phyloP scores from a whole-genome alignment of 2,113 vertebrate species.

The Clarias batrachus region DNA sequence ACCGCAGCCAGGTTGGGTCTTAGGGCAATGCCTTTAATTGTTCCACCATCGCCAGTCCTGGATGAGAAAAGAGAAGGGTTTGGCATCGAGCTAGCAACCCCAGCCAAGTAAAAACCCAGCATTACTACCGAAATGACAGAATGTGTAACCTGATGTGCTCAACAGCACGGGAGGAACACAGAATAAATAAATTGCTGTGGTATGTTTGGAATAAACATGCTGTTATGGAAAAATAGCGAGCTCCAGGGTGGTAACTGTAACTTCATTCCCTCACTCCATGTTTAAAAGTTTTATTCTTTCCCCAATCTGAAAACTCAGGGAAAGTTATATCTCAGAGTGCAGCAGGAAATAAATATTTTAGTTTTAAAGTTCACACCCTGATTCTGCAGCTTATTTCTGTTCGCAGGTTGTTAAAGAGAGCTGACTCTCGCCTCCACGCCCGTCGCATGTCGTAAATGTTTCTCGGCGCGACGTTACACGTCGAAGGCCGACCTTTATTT shows the following conservation, averaged over 20 bases:
- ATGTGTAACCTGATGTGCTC: too few relatives aligned
- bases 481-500: neutral
- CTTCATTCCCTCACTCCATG: too few relatives aligned
- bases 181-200: neutral
- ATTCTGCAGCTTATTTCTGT: neutral
- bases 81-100: too few relatives aligned
- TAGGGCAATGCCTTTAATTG: too few relatives aligned
- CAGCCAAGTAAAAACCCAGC: too few relatives aligned
- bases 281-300: neutral
- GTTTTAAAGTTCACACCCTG: neutral
- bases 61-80: too few relatives aligned
- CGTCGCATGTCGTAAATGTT: neutral
- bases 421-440: neutral
- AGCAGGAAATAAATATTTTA: slow-evolving; percentile 17
- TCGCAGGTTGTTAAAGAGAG: neutral
- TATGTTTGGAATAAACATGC: neutral
- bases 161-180: too few relatives aligned
- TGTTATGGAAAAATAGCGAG: neutral
- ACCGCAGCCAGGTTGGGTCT: too few relatives aligned
- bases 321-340: neutral
- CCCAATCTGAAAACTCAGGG: neutral
- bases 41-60: too few relatives aligned
- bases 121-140: too few relatives aligned
- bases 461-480: neutral
- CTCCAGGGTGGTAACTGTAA: too few relatives aligned